phyloP scores from a whole-genome alignment of 2,888 invertebrate species.

The Tenthredo notha region DNA sequence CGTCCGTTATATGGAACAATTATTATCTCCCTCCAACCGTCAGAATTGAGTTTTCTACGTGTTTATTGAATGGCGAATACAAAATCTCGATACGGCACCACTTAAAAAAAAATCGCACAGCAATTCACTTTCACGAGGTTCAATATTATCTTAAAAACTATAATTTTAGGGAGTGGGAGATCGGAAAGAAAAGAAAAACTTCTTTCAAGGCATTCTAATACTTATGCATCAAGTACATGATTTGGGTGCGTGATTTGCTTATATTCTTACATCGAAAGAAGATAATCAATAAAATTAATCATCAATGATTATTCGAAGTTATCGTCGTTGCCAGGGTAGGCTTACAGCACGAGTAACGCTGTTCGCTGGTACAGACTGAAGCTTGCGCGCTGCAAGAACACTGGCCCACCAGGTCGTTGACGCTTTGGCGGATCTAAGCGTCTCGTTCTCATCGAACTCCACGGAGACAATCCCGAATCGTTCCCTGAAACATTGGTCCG shows the following conservation, averaged over 20 bases:
- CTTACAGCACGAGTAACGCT: background rate
- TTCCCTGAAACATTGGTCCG: conserved; percentile 79
- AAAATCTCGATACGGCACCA: too few relatives aligned
- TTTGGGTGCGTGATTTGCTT: background rate
- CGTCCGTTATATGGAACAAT: too few relatives aligned
- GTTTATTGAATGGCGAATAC: too few relatives aligned
- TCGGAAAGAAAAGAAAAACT: too few relatives aligned
- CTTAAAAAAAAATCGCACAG: too few relatives aligned
- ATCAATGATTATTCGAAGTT: background rate
- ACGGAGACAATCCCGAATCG: conserved; percentile 19
- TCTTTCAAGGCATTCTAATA: too few relatives aligned
- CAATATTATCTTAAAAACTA: too few relatives aligned
- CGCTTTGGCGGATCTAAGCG: background rate
- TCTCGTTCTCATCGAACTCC: conserved; percentile 6
- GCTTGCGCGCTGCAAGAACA: conserved; percentile 1
- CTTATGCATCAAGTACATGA: background rate
- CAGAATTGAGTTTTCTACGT: too few relatives aligned
- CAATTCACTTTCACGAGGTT: too few relatives aligned
- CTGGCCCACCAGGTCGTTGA: conserved; percentile 12
- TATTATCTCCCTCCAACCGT: too few relatives aligned
- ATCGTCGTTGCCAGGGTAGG: background rate
- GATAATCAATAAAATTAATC: background rate
- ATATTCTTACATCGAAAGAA: background rate
- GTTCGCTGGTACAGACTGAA: conserved; percentile 2
- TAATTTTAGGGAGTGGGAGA: too few relatives aligned